Conservation (phyloP, 1,140 invertebrate genomes). For the Apis dorsata region DNA sequence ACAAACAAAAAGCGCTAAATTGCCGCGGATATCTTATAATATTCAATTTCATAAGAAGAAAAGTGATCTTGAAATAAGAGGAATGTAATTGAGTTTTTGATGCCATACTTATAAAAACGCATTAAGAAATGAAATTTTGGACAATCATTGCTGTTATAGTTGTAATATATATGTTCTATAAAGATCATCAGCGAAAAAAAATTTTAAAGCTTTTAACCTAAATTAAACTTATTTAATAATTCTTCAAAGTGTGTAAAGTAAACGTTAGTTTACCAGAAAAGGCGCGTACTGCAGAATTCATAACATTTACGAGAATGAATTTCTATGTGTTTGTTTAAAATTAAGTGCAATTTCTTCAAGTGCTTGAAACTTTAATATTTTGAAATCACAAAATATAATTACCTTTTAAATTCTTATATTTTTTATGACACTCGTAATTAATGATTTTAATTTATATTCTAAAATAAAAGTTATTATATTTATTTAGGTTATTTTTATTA, state of each 20-base stretch:
- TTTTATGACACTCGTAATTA: neutral
- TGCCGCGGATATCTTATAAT: neutral
- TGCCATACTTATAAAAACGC: neutral
- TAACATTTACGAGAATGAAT: conserved; percentile 6
- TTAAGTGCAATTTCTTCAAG: conserved; percentile 3
- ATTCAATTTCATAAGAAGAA: neutral
- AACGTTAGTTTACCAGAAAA: conserved; percentile 25
- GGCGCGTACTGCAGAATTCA: conserved; percentile 30
- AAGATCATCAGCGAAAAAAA: conserved; percentile 11
- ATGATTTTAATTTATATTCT: neutral
- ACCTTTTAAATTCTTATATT: neutral
- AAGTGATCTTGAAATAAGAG: neutral
- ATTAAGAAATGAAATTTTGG: conserved; percentile 25
- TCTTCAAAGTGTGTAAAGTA: neutral
- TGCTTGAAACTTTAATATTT: neutral
- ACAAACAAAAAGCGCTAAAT: conserved; percentile 7
- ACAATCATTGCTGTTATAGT: neutral
- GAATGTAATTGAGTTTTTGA: neutral
- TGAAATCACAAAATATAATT: neutral
- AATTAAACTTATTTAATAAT: too few species aligned
- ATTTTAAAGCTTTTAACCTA: neutral
- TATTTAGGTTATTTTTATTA: conserved; percentile 49
- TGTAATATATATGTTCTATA: conserved; percentile 20
- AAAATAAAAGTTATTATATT: neutral
- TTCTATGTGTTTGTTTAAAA: neutral